Conservation (phyloP, 2,797 vertebrate species). For the Bradypodion pumilum region DNA sequence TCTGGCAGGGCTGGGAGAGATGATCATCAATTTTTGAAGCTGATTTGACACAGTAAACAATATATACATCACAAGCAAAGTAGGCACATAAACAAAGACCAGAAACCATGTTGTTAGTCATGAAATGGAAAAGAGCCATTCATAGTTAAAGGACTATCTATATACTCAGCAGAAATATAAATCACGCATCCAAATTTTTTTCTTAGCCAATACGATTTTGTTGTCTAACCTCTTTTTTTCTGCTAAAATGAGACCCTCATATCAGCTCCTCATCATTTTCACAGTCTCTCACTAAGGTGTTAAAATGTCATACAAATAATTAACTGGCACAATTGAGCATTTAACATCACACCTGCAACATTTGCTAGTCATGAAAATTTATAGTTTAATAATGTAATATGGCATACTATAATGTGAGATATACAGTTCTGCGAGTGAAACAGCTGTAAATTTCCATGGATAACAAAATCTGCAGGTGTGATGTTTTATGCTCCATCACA, state of each 20-base stretch:
- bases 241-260: neutral
- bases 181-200: constrained; percentile 1
- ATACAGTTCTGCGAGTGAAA: constrained; percentile 29
- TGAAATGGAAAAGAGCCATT: neutral
- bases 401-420: constrained; percentile 27
- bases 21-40: neutral
- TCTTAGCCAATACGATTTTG: neutral
- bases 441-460: constrained; percentile 59
- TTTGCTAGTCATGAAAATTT: constrained; percentile 59
- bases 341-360: constrained; percentile 59
- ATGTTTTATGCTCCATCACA: constrained; percentile 19
- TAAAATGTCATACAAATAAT: constrained; percentile 59
- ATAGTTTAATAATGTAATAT: constrained; percentile 45
- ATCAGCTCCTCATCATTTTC: constrained; percentile 26
- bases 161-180: neutral
- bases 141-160: neutral
- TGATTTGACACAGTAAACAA: neutral
- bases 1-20: neutral
- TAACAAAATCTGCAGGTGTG: constrained; percentile 58
- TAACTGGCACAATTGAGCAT: constrained; percentile 55
- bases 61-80: neutral
- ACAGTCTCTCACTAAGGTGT: constrained; percentile 37
- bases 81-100: neutral
- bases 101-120: neutral
- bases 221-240: accelerated